Evolutionary conservation across 64 coral and sea anemone genomes (phyloP).

Genomic region (Astreopora myriophthalma): DNA sequence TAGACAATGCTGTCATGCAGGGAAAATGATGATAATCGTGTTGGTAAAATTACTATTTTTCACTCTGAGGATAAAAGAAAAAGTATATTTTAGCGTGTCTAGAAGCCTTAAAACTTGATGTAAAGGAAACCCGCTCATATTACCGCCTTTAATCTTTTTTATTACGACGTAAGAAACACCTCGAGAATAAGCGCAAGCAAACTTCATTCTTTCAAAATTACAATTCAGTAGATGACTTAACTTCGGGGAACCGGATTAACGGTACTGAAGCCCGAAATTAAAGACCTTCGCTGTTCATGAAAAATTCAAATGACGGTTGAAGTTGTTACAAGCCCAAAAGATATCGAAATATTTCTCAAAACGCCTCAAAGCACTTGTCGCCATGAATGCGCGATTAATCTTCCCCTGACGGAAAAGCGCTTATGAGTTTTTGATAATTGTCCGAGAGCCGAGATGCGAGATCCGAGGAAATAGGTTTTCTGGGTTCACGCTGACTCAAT

Average conservation of each 20-base stretch:
- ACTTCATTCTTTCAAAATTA: too few relatives aligned
- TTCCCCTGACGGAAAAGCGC: constrained; percentile 11
- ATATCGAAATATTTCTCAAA: not conserved
- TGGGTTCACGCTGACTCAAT: not conserved
- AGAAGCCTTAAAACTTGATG: not conserved
- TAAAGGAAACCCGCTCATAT: not conserved
- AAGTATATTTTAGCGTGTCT: not conserved
- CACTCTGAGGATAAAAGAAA: not conserved
- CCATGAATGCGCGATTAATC: not conserved
- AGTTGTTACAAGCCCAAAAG: not conserved
- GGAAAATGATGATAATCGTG: not conserved
- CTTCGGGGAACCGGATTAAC: too few relatives aligned
- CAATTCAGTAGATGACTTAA: too few relatives aligned
- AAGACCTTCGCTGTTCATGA: not conserved
- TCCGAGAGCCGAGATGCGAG: not conserved
- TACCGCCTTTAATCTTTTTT: constrained; percentile 25
- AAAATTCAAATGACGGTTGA: constrained; percentile 20
- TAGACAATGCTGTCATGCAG: not conserved
- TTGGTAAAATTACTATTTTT: not conserved
- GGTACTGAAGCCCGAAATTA: not conserved
- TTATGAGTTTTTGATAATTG: constrained; percentile 29
- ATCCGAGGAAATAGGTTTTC: constrained; percentile 2
- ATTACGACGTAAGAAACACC: not conserved
- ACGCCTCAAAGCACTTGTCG: constrained; percentile 1
- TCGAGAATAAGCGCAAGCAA: too few relatives aligned